Percentiles rank a stretch among this genome's conserved stretches.
Conservation (phyloP, 37 sponge, comb jelly and placozoan genomes). For the Ianthella basta region DNA sequence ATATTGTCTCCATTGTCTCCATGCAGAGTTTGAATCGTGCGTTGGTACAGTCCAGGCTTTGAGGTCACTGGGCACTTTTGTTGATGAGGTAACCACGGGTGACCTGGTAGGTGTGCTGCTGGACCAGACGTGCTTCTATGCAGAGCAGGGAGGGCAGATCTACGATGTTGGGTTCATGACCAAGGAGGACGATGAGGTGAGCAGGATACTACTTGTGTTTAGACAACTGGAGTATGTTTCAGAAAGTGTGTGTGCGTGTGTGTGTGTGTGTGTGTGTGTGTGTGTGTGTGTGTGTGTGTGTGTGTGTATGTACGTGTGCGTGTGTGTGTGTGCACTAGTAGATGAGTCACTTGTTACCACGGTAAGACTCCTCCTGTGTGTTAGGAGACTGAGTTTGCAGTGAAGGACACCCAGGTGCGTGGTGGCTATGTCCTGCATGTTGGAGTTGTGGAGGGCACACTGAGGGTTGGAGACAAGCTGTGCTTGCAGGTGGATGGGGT, state of each 20-base stretch:
- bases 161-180: constrained; percentile 92
- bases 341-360: neutral
- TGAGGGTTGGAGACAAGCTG: constrained; percentile 88
- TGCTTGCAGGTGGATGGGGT: constrained; percentile 80
- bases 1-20: neutral
- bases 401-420: constrained; percentile 87
- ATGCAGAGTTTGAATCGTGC: constrained; percentile 73
- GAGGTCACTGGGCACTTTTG: constrained; percentile 80
- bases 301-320: too few relatives aligned
- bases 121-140: constrained; percentile 98
- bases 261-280: constrained; percentile 1
- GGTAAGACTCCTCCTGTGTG: constrained; percentile 3
- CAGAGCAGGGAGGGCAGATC: constrained; percentile 97
- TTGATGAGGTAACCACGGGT: constrained; percentile 70
- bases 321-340: neutral
- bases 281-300: neutral
- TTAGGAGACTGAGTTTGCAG: constrained; percentile 85
- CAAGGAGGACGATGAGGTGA: constrained; percentile 79
- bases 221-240: neutral
- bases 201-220: neutral
- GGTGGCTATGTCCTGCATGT: constrained; percentile 96
- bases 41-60: constrained; percentile 81
- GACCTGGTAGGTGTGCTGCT: constrained; percentile 82
- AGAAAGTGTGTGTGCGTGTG: neutral
- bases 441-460: constrained; percentile 84